Evolutionary conservation across 2,888 invertebrate species (phyloP).

Genomic region (Neria commutata): DNA sequence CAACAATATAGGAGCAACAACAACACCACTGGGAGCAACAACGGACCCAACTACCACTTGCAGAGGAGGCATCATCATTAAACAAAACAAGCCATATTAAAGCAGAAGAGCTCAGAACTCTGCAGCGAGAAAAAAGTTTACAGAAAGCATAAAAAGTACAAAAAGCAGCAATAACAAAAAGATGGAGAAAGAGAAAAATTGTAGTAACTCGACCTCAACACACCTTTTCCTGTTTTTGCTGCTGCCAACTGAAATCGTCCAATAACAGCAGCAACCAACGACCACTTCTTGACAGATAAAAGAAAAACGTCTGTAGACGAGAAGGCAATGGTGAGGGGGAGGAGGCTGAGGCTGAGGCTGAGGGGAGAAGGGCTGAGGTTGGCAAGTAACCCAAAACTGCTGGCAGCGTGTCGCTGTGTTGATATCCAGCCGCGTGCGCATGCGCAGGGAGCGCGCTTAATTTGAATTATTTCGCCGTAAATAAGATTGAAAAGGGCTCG

Average conservation of each 20-base stretch:
- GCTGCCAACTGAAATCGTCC: neutral
- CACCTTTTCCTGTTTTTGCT: neutral
- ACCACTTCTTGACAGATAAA: too few species aligned
- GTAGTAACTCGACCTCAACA: slow-evolving; percentile 6
- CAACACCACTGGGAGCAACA: too few species aligned
- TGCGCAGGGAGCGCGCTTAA: slow-evolving; percentile 43
- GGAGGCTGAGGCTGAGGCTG: too few species aligned
- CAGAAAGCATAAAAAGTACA: neutral
- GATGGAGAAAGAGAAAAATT: neutral
- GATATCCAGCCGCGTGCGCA: slow-evolving; percentile 27
- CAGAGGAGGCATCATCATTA: slow-evolving; percentile 4
- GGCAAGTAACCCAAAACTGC: neutral
- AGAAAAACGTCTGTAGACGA: too few species aligned
- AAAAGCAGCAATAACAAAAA: neutral
- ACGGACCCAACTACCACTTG: too few species aligned
- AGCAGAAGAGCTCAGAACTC: neutral
- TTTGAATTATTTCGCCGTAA: slow-evolving; percentile 59
- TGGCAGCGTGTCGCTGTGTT: neutral
- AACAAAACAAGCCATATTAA: neutral
- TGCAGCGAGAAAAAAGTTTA: neutral
- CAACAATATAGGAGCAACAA: too few species aligned
- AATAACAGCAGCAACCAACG: neutral
- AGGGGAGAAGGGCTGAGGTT: too few species aligned
- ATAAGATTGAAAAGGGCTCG: slow-evolving; percentile 50
- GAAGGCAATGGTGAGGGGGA: too few species aligned